phyloP scores from a whole-genome alignment of 2,888 invertebrate genomes.

The Meandrusa payeni region DNA sequence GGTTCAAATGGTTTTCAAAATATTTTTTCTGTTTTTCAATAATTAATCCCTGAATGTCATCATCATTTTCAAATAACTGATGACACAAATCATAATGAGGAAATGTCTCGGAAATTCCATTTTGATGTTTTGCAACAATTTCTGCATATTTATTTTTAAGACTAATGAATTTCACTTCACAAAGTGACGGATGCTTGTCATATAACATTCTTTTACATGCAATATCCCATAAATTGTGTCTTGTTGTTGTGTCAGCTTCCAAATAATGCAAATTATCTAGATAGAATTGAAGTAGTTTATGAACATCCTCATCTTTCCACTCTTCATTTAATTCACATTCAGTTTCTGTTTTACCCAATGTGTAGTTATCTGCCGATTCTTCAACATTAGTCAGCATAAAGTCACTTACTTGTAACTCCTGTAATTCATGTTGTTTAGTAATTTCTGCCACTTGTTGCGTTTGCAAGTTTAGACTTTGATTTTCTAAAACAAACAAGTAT shows the following conservation, averaged over 20 bases:
- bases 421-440: conserved; percentile 25
- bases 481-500: too few relatives aligned
- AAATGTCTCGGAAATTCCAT: conserved; percentile 48
- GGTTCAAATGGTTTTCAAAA: too few relatives aligned
- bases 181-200: conserved; percentile 48
- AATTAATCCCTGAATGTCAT: not conserved
- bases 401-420: conserved; percentile 30
- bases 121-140: conserved; percentile 41
- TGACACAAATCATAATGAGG: conserved; percentile 53
- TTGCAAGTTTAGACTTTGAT: conserved; percentile 43
- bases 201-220: conserved; percentile 66
- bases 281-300: conserved; percentile 60
- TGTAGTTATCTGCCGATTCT: conserved; percentile 31
- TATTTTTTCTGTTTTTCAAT: conserved; percentile 23
- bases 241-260: conserved; percentile 51
- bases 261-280: conserved; percentile 59
- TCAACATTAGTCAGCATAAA: conserved; percentile 37
- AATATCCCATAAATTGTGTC: conserved; percentile 63
- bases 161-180: conserved; percentile 50
- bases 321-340: conserved; percentile 31
- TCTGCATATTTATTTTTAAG: conserved; percentile 51
- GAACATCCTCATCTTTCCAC: conserved; percentile 59
- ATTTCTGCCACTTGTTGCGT: conserved; percentile 31
- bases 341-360: conserved; percentile 26
- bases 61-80: conserved; percentile 44